A percentile compares a stretch with the other conserved stretches of the same genome.
These are phyloP conservation scores for Kobus ellipsiprymnus DNA, from an alignment of 2,113 vertebrate genomes.

Conservation along the genomic window DNA sequence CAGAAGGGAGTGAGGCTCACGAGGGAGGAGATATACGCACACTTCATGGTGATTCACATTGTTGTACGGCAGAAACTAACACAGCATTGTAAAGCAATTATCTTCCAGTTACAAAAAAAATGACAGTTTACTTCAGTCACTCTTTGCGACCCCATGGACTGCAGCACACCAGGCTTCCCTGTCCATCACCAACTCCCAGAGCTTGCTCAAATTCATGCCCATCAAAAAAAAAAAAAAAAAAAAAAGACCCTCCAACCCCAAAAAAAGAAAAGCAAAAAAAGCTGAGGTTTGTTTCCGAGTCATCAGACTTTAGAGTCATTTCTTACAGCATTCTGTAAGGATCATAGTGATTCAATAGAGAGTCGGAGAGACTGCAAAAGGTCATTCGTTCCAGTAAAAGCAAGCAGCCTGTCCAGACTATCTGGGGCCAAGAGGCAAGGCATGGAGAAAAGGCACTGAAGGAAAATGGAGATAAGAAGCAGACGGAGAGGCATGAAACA, in stretches of 20 bases:
- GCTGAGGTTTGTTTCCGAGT: neutral
- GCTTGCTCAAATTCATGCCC: neutral
- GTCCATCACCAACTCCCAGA: neutral
- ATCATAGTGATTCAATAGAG: neutral
- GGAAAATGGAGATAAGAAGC: neutral
- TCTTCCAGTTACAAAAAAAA: neutral
- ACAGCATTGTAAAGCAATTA: neutral
- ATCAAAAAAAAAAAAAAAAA: neutral
- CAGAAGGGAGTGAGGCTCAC: neutral
- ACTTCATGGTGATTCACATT: neutral
- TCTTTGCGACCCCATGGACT: neutral
- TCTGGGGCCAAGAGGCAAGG: neutral
- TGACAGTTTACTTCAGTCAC: neutral
- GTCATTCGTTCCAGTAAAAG: neutral
- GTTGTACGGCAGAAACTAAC: neutral
- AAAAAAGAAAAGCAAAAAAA: neutral
- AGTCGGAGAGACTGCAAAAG: neutral
- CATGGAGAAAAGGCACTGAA: neutral
- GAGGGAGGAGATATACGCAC: rapidly evolving
- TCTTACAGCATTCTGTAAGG: neutral
- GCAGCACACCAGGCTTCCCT: neutral
- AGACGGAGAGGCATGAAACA: neutral
- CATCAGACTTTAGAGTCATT: neutral
- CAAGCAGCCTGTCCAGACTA: too few relatives aligned
- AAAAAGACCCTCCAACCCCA: neutral